Base-by-base conservation (phyloP, 2,797 vertebrate species). In the Mionectes olivaceus region DNA sequence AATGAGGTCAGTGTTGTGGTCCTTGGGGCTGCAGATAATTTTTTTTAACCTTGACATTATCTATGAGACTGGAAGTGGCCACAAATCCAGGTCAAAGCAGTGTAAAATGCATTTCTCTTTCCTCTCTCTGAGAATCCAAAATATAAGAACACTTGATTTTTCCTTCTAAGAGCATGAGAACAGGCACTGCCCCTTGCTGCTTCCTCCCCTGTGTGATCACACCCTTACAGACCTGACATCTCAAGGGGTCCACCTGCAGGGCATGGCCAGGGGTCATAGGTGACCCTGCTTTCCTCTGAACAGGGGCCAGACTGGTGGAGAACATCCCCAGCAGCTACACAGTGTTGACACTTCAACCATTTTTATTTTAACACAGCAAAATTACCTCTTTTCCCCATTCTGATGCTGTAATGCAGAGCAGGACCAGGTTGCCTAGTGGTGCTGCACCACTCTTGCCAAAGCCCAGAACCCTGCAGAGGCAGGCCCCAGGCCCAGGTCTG, bases 391-490 rank as follows among this genome's bases (percentile, higher is more conserved):
- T 44, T 27, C 50, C 15, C 23, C 1, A 0, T 24, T 8, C 73
- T 14, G 46, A 7, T 33, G 44, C 55, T 43, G 8, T 1, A 0
- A 5, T 3, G 13, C 39, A 44, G 67, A 35, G 27, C 18, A 27
- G 5, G 23, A 18, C 4, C 35, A 7, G 43, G 33, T 0, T 22
- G 9, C 2, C 28, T 25, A 3, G 10, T 2, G 21, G 21, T 32
- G 52, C 64, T 56, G 69, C 2, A 2, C 46, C 5, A 3, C 9
- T 32, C 23, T 25, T 0, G 0, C 41, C 2, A 1, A 3, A 5
- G 33, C 12, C 27, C 60, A 37, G 8, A 32, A 10, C 43, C 19
- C 5, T 1, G 7, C 30, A 24, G 33, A 41, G 24, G 33, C 37
- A 27, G 25, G 14, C 16, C 25, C 18, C 5, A 8, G 37, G 16